Conservation (phyloP, 2,888 invertebrate genomes). For the Gryllus longicercus region DNA sequence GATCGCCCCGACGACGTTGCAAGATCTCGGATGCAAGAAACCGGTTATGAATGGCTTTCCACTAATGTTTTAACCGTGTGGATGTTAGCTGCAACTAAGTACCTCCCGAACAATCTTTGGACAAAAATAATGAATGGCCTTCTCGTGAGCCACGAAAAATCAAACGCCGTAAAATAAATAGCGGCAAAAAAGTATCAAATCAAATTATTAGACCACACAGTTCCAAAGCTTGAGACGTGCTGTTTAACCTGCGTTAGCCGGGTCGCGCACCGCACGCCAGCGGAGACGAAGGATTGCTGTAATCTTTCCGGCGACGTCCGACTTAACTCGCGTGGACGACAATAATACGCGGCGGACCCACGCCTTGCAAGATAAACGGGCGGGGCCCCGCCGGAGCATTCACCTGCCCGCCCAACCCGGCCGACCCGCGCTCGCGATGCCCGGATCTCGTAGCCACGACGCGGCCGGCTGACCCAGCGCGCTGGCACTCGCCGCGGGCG, state of each 20-base stretch:
- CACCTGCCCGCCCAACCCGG: too few species aligned
- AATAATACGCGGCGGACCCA: too few species aligned
- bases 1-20: background rate
- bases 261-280: background rate
- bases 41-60: slow-evolving; percentile 17
- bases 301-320: too few species aligned
- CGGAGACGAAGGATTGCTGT: too few species aligned
- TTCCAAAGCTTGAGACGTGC: background rate
- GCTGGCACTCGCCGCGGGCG: too few species aligned
- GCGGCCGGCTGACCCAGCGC: too few species aligned
- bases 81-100: slow-evolving; percentile 17
- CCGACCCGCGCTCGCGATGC: too few species aligned
- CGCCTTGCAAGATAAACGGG: too few species aligned
- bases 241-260: background rate
- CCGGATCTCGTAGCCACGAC: too few species aligned
- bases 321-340: too few species aligned
- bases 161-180: background rate
- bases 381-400: too few species aligned
- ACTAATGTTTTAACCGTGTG: background rate
- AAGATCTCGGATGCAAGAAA: background rate
- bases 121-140: background rate
- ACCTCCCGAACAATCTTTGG: background rate
- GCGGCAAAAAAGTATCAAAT: slow-evolving; percentile 4
- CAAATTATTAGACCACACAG: slow-evolving; percentile 2
- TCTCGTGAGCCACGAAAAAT: background rate